These are phyloP conservation scores for Andrena camellia DNA, from an alignment of 2,888 invertebrate genomes.

Conservation along the genomic window DNA sequence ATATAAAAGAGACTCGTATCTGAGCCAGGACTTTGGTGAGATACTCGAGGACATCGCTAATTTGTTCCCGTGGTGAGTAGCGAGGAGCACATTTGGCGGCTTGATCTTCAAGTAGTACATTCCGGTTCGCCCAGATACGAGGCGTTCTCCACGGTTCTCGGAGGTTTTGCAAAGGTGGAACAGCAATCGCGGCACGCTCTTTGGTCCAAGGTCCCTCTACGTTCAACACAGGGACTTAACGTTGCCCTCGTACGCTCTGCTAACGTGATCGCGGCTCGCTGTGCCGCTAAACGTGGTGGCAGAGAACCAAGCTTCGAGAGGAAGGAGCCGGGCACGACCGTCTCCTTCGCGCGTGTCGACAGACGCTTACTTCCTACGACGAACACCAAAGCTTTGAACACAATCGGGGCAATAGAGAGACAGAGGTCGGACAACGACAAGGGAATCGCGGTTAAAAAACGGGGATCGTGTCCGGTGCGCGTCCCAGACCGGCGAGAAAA, in stretches of 20 bases:
- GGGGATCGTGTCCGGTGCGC: slow-evolving; percentile 35
- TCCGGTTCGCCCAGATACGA: no score
- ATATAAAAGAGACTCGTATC: not conserved
- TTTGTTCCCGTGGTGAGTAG: no score
- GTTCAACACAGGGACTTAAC: not conserved
- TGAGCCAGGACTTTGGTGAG: not conserved
- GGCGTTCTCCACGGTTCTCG: no score
- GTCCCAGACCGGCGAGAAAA: slow-evolving; percentile 47
- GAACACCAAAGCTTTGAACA: slow-evolving; percentile 81
- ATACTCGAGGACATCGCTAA: not conserved
- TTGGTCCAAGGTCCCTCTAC: not conserved
- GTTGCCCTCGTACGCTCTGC: not conserved
- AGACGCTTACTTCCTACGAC: slow-evolving; percentile 66
- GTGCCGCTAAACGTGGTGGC: not conserved
- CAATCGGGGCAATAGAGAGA: slow-evolving; percentile 76
- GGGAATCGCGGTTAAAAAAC: slow-evolving; percentile 14
- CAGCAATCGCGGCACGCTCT: not conserved
- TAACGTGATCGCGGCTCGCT: not conserved
- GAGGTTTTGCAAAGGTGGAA: no score
- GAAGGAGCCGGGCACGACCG: slow-evolving; percentile 22
- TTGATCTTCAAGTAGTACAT: no score
- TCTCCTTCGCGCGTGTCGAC: slow-evolving; percentile 53
- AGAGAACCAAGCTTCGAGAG: slow-evolving; percentile 48
- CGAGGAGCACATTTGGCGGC: no score
- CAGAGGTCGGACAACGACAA: slow-evolving; percentile 57